Conservation (phyloP, 2,797 vertebrate species). For the Arnoldichthys spilopterus region DNA sequence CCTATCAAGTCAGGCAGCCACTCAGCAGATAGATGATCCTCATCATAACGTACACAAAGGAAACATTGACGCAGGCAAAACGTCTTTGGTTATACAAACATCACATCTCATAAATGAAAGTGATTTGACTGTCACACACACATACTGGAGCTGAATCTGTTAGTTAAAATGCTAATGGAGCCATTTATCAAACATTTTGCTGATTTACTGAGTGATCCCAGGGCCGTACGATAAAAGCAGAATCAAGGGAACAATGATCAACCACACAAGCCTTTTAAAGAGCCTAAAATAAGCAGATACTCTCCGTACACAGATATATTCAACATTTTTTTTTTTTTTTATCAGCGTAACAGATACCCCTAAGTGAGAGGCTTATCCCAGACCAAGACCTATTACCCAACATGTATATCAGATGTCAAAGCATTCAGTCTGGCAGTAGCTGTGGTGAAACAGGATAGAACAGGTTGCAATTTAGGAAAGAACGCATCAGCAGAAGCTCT, state of each 20-base stretch:
- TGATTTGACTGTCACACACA: not conserved
- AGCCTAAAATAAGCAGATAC: not conserved
- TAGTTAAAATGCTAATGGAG: not conserved
- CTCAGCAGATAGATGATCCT: not conserved
- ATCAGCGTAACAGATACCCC: too few species aligned
- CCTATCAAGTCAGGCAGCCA: not conserved
- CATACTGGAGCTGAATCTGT: not conserved
- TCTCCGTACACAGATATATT: too few species aligned
- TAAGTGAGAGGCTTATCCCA: too few species aligned
- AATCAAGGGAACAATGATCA: not conserved
- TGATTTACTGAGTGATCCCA: not conserved
- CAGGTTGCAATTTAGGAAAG: too few species aligned
- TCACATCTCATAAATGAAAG: not conserved
- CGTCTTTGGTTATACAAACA: not conserved
- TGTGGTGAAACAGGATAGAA: too few species aligned
- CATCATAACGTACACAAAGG: not conserved
- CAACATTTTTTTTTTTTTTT: too few species aligned
- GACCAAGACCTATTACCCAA: too few species aligned
- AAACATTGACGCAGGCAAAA: constrained; percentile 3
- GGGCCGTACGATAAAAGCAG: not conserved
- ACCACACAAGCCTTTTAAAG: not conserved
- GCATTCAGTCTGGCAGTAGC: too few species aligned
- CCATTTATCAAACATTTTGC: not conserved
- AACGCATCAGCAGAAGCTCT: too few species aligned
- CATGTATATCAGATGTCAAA: too few species aligned